A percentile compares a stretch with the other conserved stretches of the same genome.
These are phyloP conservation scores for Tetrao urogallus DNA, from an alignment of 2,113 vertebrate species.

Conservation along the genomic window DNA sequence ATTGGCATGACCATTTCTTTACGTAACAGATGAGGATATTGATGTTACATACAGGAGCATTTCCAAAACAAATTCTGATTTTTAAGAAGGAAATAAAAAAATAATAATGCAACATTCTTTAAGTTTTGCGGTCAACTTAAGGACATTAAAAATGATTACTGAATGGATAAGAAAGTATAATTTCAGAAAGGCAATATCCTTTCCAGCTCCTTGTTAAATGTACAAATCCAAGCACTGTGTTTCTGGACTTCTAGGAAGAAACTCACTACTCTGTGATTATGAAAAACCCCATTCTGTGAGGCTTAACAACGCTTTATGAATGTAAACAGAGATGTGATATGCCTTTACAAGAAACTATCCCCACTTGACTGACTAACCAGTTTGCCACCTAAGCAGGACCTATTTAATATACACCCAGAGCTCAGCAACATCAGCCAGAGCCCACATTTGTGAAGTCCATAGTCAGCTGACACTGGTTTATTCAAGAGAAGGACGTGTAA, in stretches of 20 bases:
- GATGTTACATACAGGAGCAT: neutral
- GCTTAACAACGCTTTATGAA: neutral
- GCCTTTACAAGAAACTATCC: neutral
- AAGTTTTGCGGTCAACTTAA: neutral
- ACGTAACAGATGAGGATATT: neutral
- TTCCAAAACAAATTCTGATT: slow-evolving; percentile 11
- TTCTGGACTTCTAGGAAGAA: neutral
- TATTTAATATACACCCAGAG: neutral
- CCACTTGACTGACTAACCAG: neutral
- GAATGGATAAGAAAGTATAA: neutral
- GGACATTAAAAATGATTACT: neutral
- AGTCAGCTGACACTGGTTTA: neutral
- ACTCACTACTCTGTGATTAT: neutral
- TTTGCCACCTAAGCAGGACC: neutral
- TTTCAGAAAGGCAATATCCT: neutral
- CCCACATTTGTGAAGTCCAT: neutral
- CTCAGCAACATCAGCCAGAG: neutral
- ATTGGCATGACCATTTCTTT: slow-evolving; percentile 21
- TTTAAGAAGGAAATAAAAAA: slow-evolving; percentile 24
- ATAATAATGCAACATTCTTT: neutral
- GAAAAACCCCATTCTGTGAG: neutral
- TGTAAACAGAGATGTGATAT: neutral
- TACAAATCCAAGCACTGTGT: neutral
- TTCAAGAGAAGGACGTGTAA: neutral
- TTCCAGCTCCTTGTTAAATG: neutral